phyloP scores from a whole-genome alignment of 2,113 vertebrate species.

The Butastur rufipennis region DNA sequence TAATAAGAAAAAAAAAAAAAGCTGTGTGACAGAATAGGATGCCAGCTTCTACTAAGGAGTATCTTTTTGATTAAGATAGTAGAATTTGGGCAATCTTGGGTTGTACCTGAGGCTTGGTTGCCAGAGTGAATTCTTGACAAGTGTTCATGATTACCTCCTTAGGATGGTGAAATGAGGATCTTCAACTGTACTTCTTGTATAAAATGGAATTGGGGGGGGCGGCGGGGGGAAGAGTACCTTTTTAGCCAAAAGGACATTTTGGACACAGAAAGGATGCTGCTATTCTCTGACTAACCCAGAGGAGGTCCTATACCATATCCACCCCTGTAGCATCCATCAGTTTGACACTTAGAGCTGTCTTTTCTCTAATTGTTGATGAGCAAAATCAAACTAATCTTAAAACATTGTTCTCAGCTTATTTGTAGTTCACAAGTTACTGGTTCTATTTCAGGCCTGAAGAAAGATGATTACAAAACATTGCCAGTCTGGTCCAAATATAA shows the following conservation, averaged over 20 bases:
- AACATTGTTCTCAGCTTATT: not conserved
- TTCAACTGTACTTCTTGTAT: not conserved
- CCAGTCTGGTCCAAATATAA: not conserved
- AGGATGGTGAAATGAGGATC: not conserved
- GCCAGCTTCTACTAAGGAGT: not conserved
- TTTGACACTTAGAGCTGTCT: not conserved
- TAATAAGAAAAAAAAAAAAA: not conserved
- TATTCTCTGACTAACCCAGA: not conserved
- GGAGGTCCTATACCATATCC: not conserved
- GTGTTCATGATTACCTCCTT: not conserved
- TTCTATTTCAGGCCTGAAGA: not conserved
- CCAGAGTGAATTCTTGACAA: not conserved
- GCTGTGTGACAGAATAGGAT: not conserved
- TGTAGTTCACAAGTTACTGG: not conserved
- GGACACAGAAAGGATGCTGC: not conserved
- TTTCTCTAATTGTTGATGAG: not conserved
- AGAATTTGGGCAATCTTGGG: not conserved
- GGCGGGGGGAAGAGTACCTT: no score
- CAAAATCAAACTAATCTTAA: not conserved
- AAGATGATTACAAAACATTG: not conserved
- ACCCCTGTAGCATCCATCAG: no score
- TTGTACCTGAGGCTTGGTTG: not conserved
- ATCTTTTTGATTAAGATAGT: not conserved
- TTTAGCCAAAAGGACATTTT: not conserved
- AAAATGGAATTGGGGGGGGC: not conserved